A percentile compares a stretch with the other conserved stretches of the same genome.
Conservation (phyloP, 2,797 vertebrate species). For the Pseudomugil tenellus region DNA sequence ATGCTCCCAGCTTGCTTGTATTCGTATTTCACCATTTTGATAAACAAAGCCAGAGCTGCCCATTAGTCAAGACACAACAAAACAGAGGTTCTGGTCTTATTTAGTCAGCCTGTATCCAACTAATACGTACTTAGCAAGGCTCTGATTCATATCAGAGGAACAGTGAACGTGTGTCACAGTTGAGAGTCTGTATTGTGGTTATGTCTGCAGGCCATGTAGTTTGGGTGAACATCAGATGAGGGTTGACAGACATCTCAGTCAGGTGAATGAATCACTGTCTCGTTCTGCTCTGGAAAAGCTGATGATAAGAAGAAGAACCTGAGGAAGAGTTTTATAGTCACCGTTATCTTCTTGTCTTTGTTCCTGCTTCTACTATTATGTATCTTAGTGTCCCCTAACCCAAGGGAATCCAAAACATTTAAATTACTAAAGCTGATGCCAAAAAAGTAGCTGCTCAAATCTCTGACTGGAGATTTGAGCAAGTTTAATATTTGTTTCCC, state of each 20-base stretch:
- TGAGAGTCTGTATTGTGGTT: slow-evolving; percentile 29
- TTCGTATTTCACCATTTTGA: slow-evolving; percentile 4
- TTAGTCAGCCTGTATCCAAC: neutral
- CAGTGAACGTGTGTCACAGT: slow-evolving; percentile 5
- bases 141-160: slow-evolving; percentile 50
- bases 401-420: neutral
- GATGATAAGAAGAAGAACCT: slow-evolving; percentile 11
- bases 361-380: neutral
- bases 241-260: slow-evolving; percentile 52
- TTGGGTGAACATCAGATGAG: slow-evolving; percentile 36
- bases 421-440: neutral
- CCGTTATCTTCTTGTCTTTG: neutral
- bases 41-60: slow-evolving; percentile 19
- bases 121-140: neutral
- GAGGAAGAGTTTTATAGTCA: neutral
- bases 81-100: slow-evolving; percentile 2
- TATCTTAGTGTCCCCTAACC: neutral
- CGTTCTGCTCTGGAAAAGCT: slow-evolving; percentile 22
- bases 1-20: slow-evolving; percentile 3
- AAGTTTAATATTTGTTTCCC: neutral
- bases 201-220: slow-evolving; percentile 37
- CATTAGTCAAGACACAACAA: slow-evolving; percentile 29
- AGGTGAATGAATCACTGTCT: slow-evolving; percentile 73
- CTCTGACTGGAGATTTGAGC: neutral
- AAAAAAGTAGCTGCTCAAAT: neutral